A percentile compares a stretch with the other conserved stretches of the same genome.
phyloP scores from a whole-genome alignment of 2,113 vertebrate species.

The Nycticryphes semicollaris region DNA sequence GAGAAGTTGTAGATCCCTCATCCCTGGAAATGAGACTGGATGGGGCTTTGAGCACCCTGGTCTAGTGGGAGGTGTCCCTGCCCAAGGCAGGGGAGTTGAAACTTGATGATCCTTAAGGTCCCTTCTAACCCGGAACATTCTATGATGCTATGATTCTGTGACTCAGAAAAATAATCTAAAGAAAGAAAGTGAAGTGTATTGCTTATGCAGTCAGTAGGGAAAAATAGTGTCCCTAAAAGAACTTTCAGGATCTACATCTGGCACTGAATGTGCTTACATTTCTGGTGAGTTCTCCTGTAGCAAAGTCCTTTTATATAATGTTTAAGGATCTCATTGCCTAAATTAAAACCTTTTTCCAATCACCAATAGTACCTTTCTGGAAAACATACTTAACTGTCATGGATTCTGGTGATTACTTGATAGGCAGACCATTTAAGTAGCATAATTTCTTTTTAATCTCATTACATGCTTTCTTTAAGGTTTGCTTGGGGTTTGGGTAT shows the following conservation, averaged over 20 bases:
- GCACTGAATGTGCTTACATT: neutral
- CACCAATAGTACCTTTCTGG: neutral
- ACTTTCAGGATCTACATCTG: neutral
- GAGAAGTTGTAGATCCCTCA: too few species aligned
- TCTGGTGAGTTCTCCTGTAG: neutral
- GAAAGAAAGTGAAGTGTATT: neutral
- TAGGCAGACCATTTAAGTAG: neutral
- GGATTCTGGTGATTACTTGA: neutral
- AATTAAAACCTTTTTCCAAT: neutral
- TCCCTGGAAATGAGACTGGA: too few species aligned
- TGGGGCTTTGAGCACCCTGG: too few species aligned
- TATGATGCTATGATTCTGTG: too few species aligned
- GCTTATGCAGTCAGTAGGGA: neutral
- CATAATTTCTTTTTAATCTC: neutral
- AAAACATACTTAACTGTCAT: neutral
- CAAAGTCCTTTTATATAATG: neutral
- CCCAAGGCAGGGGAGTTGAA: too few species aligned
- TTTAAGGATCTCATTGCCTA: neutral
- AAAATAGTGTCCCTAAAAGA: neutral
- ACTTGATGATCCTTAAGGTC: too few species aligned
- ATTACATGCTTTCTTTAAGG: neutral
- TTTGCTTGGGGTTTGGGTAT: too few species aligned
- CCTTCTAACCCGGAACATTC: too few species aligned
- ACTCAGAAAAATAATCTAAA: neutral
- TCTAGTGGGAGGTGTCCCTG: too few species aligned